Evolutionary conservation across 2,888 invertebrate genomes (phyloP).

Genomic region (Drosophila sordidula): DNA sequence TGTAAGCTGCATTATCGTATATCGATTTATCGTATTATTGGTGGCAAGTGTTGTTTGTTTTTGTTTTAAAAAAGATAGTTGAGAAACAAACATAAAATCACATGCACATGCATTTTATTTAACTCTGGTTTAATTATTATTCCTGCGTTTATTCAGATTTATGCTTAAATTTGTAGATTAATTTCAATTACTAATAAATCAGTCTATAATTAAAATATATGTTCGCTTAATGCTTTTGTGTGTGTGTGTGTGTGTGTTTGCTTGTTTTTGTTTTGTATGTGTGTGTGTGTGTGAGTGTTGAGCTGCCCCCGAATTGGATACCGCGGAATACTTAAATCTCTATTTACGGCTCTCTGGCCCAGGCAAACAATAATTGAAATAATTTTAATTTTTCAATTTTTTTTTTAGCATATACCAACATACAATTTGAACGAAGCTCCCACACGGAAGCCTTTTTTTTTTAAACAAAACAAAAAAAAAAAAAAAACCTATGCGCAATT

Average conservation of each 20-base stretch:
- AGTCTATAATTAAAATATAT: conserved; percentile 85
- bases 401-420: conserved; percentile 39
- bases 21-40: conserved; percentile 29
- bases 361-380: conserved; percentile 17
- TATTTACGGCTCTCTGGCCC: conserved; percentile 33
- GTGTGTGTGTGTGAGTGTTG: conserved; percentile 41
- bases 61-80: conserved; percentile 25
- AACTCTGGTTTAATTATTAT: conserved; percentile 66
- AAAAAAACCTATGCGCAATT: conserved; percentile 30
- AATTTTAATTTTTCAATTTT: conserved; percentile 9
- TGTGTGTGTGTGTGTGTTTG: conserved; percentile 35
- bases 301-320: conserved; percentile 54
- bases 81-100: conserved; percentile 46
- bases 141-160: conserved; percentile 77
- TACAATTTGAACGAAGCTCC: conserved; percentile 32
- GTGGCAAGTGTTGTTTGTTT: conserved; percentile 18
- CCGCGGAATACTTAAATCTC: conserved; percentile 57
- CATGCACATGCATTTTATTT: conserved; percentile 48
- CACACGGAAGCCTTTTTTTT: conserved; percentile 41
- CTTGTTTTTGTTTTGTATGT: conserved; percentile 23
- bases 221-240: conserved; percentile 77
- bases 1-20: conserved; percentile 24
- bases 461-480: conserved; percentile 50
- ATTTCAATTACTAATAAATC: conserved; percentile 85
- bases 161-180: conserved; percentile 82